These are phyloP conservation scores for Cebus imitator DNA, from an alignment of 2,113 vertebrate species.

Conservation along the genomic window DNA sequence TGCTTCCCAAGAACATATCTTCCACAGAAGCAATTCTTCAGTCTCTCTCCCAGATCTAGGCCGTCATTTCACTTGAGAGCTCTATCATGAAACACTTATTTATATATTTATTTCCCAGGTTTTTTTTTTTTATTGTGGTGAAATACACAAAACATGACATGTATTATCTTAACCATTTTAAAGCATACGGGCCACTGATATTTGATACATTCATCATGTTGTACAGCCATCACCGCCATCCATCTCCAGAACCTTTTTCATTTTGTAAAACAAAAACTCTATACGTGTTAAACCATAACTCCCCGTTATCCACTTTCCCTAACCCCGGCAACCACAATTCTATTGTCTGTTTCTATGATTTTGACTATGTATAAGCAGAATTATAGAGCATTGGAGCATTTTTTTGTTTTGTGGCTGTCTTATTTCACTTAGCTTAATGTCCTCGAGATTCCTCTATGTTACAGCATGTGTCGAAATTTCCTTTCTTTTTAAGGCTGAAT, in stretches of 20 bases:
- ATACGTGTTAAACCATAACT: not conserved
- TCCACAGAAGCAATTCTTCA: not conserved
- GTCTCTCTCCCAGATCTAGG: not conserved
- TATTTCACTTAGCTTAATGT: not conserved
- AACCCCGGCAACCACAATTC: not conserved
- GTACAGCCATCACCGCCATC: too few species aligned
- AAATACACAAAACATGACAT: not conserved
- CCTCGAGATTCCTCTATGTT: not conserved
- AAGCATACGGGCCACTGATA: not conserved
- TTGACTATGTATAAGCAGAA: not conserved
- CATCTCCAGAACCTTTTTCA: not conserved
- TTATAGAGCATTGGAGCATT: not conserved
- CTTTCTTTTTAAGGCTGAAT: not conserved
- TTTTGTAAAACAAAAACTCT: not conserved
- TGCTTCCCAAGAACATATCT: not conserved
- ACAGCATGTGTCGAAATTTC: not conserved
- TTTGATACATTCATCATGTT: not conserved
- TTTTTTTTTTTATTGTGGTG: not conserved
- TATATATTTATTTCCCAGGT: not conserved
- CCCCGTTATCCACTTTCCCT: not conserved
- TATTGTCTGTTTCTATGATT: not conserved
- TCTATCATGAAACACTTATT: not conserved
- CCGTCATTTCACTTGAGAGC: not conserved
- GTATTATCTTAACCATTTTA: not conserved
- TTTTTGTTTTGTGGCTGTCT: not conserved